Evolutionary conservation across 2,888 invertebrate genomes (phyloP), one percentile per base, ranked within the genome.

Genomic region (Limenitis camilla): DNA sequence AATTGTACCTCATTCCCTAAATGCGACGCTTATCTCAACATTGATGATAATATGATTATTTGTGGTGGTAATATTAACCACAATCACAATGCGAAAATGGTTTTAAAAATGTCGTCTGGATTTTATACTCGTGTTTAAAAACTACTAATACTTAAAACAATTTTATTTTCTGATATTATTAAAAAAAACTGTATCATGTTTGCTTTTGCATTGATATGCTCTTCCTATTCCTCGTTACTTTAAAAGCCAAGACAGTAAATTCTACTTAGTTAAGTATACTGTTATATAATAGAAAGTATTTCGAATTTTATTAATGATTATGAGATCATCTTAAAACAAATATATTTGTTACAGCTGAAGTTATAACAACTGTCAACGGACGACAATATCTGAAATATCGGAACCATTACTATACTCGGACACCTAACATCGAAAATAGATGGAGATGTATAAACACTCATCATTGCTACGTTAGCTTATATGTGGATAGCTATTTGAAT

Each of bases 361-460:
- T 71, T 38, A 66, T 74, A 54, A 72, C 69, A 5, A 76, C 78
- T 27, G 56, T 71, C 0, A 61, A 70, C 5, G 65, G 76, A 45
- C 73, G 68, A 53, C 60, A 74, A 11, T 62, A 77, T 30, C 49
- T 80, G 29, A 67, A 65, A 48, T 78, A 79, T 58, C 71, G 72
- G 55, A 72, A 74, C 0, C 72, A 80, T 46, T 79, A 72, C 51
- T 80, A 79, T 58, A 61, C 69, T 2, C 72, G 69, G 52, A 63
- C 71, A 3, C 76, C 78, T 1, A 72, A 76, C 30, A 56, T 68
- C 42, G 64, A 56, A 44, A 56, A 59, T 30, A 61, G 63, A 31
- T 75, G 76, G 75, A 61, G 76, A 0, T 76, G 76, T 39, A 62
- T 72, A n/a, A 66, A 72, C 40, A 76, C 76, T 0, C 65, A 64